Percentiles rank a stretch among this genome's conserved stretches.
phyloP scores from a whole-genome alignment of 2,797 vertebrate species.

The Myotis findleyi region DNA sequence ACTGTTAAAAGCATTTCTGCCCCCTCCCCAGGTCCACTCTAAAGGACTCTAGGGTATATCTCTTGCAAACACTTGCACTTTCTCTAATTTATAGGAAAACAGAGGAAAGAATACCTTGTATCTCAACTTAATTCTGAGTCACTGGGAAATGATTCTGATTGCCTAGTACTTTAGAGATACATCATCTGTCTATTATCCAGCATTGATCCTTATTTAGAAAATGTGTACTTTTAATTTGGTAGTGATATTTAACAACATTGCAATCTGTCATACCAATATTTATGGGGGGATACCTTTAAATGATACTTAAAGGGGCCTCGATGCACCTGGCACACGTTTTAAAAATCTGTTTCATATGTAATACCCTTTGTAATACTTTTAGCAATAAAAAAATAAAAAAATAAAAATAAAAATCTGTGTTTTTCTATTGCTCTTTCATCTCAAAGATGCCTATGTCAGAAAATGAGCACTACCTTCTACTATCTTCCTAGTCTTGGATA shows the following conservation, averaged over 20 bases:
- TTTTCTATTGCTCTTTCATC: conserved; percentile 40
- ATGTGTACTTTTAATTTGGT: conserved; percentile 51
- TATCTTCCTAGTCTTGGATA: background rate
- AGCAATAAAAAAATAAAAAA: too few species aligned
- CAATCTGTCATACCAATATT: conserved; percentile 46
- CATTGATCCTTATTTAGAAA: conserved; percentile 58
- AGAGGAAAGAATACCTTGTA: background rate
- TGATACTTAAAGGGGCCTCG: background rate
- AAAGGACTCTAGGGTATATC: background rate
- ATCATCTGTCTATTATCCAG: conserved; percentile 35
- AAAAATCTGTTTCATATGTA: background rate
- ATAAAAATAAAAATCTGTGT: background rate
- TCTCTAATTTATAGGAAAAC: conserved; percentile 15
- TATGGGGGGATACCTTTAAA: background rate
- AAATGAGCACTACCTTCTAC: background rate
- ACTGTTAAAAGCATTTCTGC: background rate
- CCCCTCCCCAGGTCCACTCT: background rate
- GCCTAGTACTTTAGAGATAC: background rate
- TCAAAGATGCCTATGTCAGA: conserved; percentile 8
- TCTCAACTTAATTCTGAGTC: background rate
- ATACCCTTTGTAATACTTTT: too few species aligned
- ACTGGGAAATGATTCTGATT: conserved; percentile 17
- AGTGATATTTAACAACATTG: conserved; percentile 60
- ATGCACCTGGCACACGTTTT: background rate
- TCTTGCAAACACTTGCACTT: background rate